phyloP scores from a whole-genome alignment of 1,140 invertebrate species.

The Lysiphlebus fabarum region DNA sequence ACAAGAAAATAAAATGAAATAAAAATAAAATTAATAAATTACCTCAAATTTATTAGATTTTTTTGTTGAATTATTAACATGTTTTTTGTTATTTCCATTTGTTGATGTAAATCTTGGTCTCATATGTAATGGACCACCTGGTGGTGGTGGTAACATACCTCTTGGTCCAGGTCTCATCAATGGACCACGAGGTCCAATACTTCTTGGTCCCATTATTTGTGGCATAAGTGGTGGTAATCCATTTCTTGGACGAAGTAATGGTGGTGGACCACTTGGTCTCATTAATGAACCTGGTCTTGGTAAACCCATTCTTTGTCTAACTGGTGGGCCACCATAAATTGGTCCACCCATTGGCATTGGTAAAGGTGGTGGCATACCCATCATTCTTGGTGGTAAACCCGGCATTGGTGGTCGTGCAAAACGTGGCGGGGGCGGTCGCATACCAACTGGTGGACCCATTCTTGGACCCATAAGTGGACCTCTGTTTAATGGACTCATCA shows the following conservation, averaged over 20 bases:
- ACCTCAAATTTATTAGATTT: conserved; percentile 44
- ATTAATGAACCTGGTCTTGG: conserved; percentile 27
- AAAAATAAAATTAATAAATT: conserved; percentile 18
- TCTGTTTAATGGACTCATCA: conserved; percentile 44
- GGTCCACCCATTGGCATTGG: conserved; percentile 27
- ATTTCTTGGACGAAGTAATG: conserved; percentile 36
- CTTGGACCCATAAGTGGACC: conserved; percentile 37
- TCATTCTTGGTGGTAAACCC: conserved; percentile 33
- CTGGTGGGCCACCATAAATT: conserved; percentile 30
- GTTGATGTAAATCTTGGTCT: conserved; percentile 36
- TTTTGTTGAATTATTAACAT: conserved; percentile 34
- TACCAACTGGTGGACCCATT: conserved; percentile 30
- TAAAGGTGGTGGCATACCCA: conserved; percentile 33
- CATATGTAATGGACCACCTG: conserved; percentile 34
- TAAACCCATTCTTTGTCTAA: conserved; percentile 34
- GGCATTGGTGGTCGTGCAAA: conserved; percentile 35
- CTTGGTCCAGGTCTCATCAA: conserved; percentile 36
- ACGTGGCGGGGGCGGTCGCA: conserved; percentile 37
- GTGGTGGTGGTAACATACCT: conserved; percentile 27
- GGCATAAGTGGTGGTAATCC: conserved; percentile 28
- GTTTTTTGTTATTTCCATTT: conserved; percentile 35
- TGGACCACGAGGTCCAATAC: conserved; percentile 35
- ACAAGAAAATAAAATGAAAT: neutral
- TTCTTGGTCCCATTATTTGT: conserved; percentile 37
- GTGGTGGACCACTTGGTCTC: conserved; percentile 31